A percentile compares a stretch with the other conserved stretches of the same genome.
phyloP scores from a whole-genome alignment of 2,113 vertebrate species.

The Sinosuthora webbiana region DNA sequence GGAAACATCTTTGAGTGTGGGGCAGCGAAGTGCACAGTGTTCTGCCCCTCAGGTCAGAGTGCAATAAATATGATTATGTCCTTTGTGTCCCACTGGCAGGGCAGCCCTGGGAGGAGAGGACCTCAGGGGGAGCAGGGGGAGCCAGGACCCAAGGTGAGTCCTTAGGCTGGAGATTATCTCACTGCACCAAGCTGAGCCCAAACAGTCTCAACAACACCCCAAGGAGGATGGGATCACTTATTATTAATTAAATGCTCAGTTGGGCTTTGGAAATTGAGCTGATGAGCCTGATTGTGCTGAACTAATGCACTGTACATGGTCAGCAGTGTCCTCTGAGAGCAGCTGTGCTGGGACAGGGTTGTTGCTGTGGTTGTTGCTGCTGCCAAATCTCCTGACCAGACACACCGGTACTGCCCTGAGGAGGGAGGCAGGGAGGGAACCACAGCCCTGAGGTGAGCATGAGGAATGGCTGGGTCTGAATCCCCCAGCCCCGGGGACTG shows the following conservation, averaged over 20 bases:
- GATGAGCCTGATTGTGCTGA: neutral
- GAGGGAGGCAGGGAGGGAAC: neutral
- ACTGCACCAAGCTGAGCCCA: neutral
- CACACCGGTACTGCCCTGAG: neutral
- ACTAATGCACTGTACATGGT: neutral
- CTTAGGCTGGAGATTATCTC: neutral
- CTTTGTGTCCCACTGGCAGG: conserved; percentile 69
- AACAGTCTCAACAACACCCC: fast-evolving
- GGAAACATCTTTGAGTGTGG: neutral
- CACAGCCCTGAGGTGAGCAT: neutral
- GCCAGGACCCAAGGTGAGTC: conserved; percentile 84
- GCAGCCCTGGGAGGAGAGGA: conserved; percentile 84
- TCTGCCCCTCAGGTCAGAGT: neutral
- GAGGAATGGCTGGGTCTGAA: neutral
- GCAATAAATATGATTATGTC: neutral
- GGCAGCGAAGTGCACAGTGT: neutral
- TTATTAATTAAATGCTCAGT: neutral
- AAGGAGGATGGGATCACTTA: neutral
- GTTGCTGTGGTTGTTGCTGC: neutral
- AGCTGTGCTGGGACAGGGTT: neutral
- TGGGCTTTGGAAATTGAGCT: neutral
- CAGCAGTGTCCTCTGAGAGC: neutral
- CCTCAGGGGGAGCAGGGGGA: conserved; percentile 86
- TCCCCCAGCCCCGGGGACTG: neutral
- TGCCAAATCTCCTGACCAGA: neutral